Base-by-base conservation (phyloP, 2,797 vertebrate genomes). In the Molossus alvarezi region DNA sequence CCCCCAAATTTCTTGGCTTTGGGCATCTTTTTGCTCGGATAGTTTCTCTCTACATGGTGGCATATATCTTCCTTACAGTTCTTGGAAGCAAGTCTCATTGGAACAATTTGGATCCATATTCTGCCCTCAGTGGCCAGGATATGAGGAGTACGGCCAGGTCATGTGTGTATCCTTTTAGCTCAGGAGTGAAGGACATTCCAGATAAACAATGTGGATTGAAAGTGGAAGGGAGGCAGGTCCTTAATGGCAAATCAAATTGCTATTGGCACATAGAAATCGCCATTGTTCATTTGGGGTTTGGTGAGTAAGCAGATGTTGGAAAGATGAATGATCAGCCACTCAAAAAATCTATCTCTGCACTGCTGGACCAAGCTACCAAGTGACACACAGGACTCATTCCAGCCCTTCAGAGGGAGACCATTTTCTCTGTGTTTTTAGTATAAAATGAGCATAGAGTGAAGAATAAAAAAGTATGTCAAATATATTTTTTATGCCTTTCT, bases 381-480 rank as follows among this genome's bases (percentile, higher is more conserved):
- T 55, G 57, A 25, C 55, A 13, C 0, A 17, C 9, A 12, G 37
- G 48, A 4, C 51, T 82, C 57, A 51, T 27, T 73, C 6, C 15
- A 80, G 65, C 21, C 53, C 21, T 9, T 8, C 55, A 80, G n/a
- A 79, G 10, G 20, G 33, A 69, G 25, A 60, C 4, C 2, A 2
- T 67, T 23, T 57, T 64, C 27, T 13, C 60, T 93, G 12, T 82
- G 25, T 82, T 87, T 82, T 90, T 87, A 83, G 64, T 75, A 64
- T 65, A 41, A 87, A 90, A 90, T 51, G 29, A 90, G 5, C 48
- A 14, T 64, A 90, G 17, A 80, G 13, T 81, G 48, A 23, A 80
- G 73, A 65, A 67, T 92, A 12, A 37, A 89, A 41, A 80, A 17
- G 2, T 73, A 45, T 21, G 17, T 11, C 53, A 37, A 82, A 45